A percentile compares a stretch with the other conserved stretches of the same genome.
Evolutionary conservation across 2,888 invertebrate species (phyloP).

Genomic region (Tholera decimalis): DNA sequence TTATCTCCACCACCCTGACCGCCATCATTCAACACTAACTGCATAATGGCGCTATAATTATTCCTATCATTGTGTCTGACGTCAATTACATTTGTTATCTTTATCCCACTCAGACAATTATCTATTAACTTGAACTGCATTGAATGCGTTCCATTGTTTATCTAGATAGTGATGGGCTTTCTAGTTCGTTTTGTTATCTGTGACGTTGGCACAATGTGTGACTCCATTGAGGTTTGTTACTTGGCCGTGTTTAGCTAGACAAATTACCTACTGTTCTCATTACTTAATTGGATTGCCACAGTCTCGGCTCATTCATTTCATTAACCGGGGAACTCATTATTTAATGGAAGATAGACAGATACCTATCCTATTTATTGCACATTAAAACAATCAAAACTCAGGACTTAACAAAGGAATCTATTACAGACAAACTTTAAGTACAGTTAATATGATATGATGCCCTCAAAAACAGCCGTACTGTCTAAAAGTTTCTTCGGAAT

Average conservation of each 20-base stretch:
- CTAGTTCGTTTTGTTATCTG: slow-evolving; percentile 53
- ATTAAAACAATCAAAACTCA: too few relatives aligned
- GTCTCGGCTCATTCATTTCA: slow-evolving; percentile 7
- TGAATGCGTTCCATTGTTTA: not conserved
- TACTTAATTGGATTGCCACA: slow-evolving; percentile 22
- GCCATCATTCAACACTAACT: slow-evolving; percentile 49
- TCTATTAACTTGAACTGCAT: not conserved
- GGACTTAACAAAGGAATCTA: too few relatives aligned
- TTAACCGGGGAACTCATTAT: slow-evolving; percentile 12
- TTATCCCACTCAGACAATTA: slow-evolving; percentile 47
- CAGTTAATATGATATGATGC: too few relatives aligned
- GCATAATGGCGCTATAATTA: slow-evolving; percentile 55
- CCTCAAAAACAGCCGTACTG: too few relatives aligned
- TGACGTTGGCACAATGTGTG: slow-evolving; percentile 36
- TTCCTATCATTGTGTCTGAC: slow-evolving; percentile 65
- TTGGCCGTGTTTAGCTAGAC: slow-evolving; percentile 7
- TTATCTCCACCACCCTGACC: slow-evolving; percentile 19
- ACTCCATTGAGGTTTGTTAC: slow-evolving; percentile 39
- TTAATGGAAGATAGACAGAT: not conserved
- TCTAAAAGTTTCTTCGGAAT: too few relatives aligned
- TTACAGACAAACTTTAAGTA: too few relatives aligned
- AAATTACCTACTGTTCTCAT: slow-evolving; percentile 39
- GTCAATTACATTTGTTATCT: slow-evolving; percentile 60
- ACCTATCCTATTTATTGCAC: not conserved
- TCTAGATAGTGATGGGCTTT: slow-evolving; percentile 41